Conservation (phyloP, 1,140 invertebrate genomes). For the Leptonema lineaticorne region DNA sequence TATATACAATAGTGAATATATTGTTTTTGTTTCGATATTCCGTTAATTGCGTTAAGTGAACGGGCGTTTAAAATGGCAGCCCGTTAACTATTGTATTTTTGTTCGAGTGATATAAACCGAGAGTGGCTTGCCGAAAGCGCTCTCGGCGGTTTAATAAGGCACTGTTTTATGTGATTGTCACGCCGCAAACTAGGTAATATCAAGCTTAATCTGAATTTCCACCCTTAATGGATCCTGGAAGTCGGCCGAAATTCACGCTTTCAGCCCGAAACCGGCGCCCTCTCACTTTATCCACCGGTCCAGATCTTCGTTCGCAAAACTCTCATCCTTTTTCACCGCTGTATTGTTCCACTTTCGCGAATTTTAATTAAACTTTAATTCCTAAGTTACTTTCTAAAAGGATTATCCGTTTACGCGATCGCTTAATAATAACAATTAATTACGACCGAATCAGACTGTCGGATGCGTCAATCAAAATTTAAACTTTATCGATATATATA, state of each 20-base stretch:
- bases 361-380: not conserved
- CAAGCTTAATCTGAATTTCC: not conserved
- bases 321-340: too few relatives aligned
- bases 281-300: too few relatives aligned
- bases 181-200: constrained; percentile 10
- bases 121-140: not conserved
- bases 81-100: too few relatives aligned
- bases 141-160: constrained; percentile 7
- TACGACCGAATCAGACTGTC: too few relatives aligned
- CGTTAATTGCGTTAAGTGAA: too few relatives aligned
- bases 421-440: not conserved
- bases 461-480: too few relatives aligned
- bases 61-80: too few relatives aligned
- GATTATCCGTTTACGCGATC: not conserved
- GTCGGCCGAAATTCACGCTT: not conserved
- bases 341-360: not conserved
- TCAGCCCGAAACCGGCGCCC: too few relatives aligned
- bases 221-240: not conserved
- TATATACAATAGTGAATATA: not conserved
- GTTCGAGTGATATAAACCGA: not conserved
- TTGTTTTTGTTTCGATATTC: too few relatives aligned
- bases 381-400: not conserved
- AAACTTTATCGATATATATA: too few relatives aligned
- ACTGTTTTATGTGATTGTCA: constrained; percentile 10
- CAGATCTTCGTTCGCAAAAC: too few relatives aligned